Percentiles rank a stretch among this genome's conserved stretches.
Conservation (phyloP, 2,113 vertebrate genomes). For the Laticauda colubrina region DNA sequence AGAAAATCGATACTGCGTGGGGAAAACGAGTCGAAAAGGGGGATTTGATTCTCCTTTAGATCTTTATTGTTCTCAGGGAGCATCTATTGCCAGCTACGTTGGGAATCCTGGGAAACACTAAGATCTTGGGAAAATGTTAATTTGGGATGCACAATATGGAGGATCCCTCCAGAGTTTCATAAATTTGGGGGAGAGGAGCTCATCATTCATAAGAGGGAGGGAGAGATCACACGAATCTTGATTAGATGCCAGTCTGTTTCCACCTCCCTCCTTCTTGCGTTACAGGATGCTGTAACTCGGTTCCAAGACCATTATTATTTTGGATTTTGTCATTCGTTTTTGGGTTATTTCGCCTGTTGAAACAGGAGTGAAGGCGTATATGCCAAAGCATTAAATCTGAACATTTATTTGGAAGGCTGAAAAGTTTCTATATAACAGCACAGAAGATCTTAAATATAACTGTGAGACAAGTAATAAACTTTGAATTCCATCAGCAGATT, state of each 20-base stretch:
- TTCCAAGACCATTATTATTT: background rate
- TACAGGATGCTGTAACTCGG: background rate
- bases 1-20: background rate
- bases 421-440: background rate
- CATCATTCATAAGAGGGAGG: background rate
- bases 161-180: background rate
- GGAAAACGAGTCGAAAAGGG: background rate
- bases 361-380: background rate
- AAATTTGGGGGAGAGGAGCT: background rate
- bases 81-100: background rate
- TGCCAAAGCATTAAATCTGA: background rate
- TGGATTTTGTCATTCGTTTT: background rate
- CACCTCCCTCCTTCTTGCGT: background rate
- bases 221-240: background rate
- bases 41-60: background rate
- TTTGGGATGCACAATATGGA: background rate
- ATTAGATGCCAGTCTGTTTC: background rate
- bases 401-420: background rate
- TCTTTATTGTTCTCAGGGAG: background rate
- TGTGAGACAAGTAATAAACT: background rate
- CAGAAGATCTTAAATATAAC: background rate
- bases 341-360: background rate
- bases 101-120: background rate
- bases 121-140: background rate
- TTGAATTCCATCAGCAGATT: background rate